Evolutionary conservation across 2,888 invertebrate genomes (phyloP), one percentile per base, ranked within the genome.

Genomic region (Stictocephala bisonia): DNA sequence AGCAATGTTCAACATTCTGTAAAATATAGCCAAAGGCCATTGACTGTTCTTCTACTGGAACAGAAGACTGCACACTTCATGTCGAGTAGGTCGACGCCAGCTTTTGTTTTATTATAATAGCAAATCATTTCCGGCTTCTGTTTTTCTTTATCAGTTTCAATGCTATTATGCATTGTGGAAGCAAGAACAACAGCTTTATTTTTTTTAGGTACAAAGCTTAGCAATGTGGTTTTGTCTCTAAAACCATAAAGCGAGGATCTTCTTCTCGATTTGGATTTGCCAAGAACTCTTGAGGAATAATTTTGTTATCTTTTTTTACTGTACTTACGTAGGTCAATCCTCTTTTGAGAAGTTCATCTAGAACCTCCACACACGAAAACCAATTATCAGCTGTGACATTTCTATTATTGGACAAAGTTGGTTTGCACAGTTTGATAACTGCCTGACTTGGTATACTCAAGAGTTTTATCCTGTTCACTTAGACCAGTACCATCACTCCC

Each of bases 331-430:
- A 69, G 29, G 74, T 75, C 6, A 75, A 40, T 24, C 56, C 24
- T 60, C 69, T 69, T 22, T 68, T 56, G 2, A 44, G 20, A n/a
- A 72, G 40, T 60, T 77, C 66, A 26, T 79, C 74, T 40, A 78
- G 78, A 67, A 80, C 66, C 73, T 81, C 78, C 20, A 81, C 75
- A 3, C 80, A 81, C 15, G 79, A 74, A 76, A 81, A 81, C 80
- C 81, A 82, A 75, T 82, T 81, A 50, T 81, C 81, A 15, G 78
- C 78, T 18, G 80, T 82, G 6, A 82, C 77, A 74, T 81, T 81
- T 29, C 79, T 73, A 53, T 81, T 80, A 11, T 78, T 80, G 20
- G 78, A 74, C 53, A 76, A 51, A 73, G 82, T 73, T 66, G 78
- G 78, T 64, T 79, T 78, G 22, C 74, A 60, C 6, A 81, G 64